These are phyloP conservation scores for Temnothorax longispinosus DNA, from an alignment of 1,140 invertebrate species.

Conservation along the genomic window DNA sequence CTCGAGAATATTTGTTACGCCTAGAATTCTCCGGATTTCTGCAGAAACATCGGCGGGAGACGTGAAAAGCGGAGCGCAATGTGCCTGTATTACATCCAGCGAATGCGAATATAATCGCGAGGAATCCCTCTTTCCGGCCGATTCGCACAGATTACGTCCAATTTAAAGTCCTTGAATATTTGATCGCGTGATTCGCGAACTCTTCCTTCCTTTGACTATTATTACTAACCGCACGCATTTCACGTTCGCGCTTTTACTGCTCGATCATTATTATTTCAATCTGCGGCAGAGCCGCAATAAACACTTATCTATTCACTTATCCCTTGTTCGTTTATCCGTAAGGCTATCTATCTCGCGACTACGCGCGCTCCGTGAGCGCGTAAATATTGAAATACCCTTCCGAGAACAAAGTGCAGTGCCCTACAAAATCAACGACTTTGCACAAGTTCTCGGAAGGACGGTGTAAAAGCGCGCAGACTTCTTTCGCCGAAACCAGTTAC, in stretches of 20 bases:
- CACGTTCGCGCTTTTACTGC: neutral
- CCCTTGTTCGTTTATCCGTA: constrained; percentile 52
- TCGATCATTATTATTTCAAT: constrained; percentile 38
- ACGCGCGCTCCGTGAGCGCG: constrained; percentile 38
- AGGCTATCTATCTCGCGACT: constrained; percentile 33
- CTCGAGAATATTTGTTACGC: constrained; percentile 43
- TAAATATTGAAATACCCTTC: constrained; percentile 70
- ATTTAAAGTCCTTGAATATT: constrained; percentile 50
- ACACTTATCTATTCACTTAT: constrained; percentile 56
- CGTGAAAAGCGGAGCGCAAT: constrained; percentile 17
- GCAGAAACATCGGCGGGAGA: neutral
- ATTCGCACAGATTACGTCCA: constrained; percentile 27
- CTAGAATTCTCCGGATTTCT: constrained; percentile 35
- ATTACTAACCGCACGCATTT: constrained; percentile 9
- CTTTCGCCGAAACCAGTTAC: constrained; percentile 33
- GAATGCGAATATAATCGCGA: constrained; percentile 33
- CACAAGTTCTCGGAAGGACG: constrained; percentile 33
- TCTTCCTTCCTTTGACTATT: constrained; percentile 8
- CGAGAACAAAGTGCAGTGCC: constrained; percentile 58
- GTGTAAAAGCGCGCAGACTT: constrained; percentile 28
- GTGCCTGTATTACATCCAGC: constrained; percentile 16
- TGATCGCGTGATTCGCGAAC: constrained; percentile 20
- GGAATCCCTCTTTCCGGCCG: neutral
- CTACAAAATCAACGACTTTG: constrained; percentile 49
- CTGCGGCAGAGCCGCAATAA: constrained; percentile 17